Percentiles rank a stretch among this genome's conserved stretches.
Evolutionary conservation across 2,888 invertebrate species (phyloP).

Genomic region (Drosophila dives): DNA sequence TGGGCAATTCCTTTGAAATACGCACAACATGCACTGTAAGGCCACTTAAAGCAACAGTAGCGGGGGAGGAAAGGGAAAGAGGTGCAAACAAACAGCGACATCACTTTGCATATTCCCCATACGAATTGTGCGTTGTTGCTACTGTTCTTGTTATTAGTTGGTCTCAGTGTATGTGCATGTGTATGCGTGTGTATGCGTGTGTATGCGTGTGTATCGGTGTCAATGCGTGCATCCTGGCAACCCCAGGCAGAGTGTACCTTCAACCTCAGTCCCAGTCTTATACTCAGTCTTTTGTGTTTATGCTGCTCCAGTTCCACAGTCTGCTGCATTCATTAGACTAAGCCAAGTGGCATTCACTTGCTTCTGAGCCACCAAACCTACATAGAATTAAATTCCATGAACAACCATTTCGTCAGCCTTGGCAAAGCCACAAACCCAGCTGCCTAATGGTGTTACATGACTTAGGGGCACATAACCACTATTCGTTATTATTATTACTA

Average conservation of each 20-base stretch:
- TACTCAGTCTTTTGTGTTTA: constrained; percentile 62
- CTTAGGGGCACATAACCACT: constrained; percentile 58
- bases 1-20: constrained; percentile 58
- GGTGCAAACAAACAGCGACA: constrained; percentile 50
- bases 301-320: constrained; percentile 75
- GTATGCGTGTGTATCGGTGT: constrained; percentile 48
- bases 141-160: not conserved
- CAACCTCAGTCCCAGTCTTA: constrained; percentile 8
- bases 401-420: constrained; percentile 27
- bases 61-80: constrained; percentile 12
- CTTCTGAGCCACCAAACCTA: constrained; percentile 28
- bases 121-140: constrained; percentile 36
- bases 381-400: constrained; percentile 71
- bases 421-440: constrained; percentile 18
- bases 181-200: not conserved
- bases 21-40: constrained; percentile 35
- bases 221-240: constrained; percentile 68
- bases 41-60: constrained; percentile 38
- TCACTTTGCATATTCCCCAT: constrained; percentile 51
- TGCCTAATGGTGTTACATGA: constrained; percentile 71
- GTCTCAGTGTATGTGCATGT: not conserved
- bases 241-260: constrained; percentile 21
- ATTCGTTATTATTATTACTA: constrained; percentile 47
- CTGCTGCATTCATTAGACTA: constrained; percentile 77
- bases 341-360: constrained; percentile 67